Conservation (phyloP, 2,888 invertebrate genomes). For the Amiota communis region DNA sequence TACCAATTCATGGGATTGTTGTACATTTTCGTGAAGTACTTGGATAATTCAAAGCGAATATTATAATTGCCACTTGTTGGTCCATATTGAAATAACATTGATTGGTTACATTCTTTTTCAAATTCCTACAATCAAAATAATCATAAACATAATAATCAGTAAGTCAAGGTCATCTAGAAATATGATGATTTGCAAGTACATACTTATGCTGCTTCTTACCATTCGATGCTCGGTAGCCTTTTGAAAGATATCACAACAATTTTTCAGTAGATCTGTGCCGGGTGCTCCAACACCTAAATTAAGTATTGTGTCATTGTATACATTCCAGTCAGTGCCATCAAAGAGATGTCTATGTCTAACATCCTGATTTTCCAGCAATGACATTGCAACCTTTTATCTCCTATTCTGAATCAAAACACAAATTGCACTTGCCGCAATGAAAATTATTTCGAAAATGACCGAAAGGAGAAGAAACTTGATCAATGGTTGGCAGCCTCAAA, state of each 20-base stretch:
- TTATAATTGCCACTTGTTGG: conserved; percentile 74
- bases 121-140: conserved; percentile 47
- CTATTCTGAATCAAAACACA: neutral
- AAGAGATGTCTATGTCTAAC: conserved; percentile 73
- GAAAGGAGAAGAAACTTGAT: neutral
- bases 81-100: conserved; percentile 75
- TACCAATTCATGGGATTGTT: conserved; percentile 72
- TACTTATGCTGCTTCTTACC: conserved; percentile 58
- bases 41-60: conserved; percentile 73
- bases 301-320: conserved; percentile 72
- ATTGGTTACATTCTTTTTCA: conserved; percentile 57
- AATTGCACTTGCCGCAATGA: neutral
- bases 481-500: neutral
- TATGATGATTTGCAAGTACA: conserved; percentile 5
- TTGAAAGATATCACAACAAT: conserved; percentile 73
- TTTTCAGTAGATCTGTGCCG: conserved; percentile 74
- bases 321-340: conserved; percentile 73
- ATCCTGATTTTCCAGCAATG: conserved; percentile 46
- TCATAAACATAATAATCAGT: no score
- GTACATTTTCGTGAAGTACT: conserved; percentile 74
- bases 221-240: conserved; percentile 74
- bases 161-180: neutral
- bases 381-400: conserved; percentile 39
- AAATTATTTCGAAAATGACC: neutral
- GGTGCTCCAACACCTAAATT: conserved; percentile 76